These are phyloP conservation scores for Pelobates fuscus DNA, from an alignment of 2,113 vertebrate genomes.

Conservation along the genomic window DNA sequence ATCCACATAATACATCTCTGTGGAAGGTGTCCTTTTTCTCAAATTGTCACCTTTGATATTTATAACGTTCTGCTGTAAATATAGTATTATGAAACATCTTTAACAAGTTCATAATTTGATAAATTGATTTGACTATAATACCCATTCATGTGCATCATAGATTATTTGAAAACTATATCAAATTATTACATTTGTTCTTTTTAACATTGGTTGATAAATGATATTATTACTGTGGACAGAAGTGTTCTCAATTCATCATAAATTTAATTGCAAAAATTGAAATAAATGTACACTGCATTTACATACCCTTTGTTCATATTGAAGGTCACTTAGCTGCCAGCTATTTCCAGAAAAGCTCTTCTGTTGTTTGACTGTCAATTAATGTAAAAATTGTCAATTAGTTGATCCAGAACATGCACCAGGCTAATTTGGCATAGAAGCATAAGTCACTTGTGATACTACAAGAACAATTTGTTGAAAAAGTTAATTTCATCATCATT, in stretches of 20 bases:
- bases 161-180: slow-evolving; percentile 3
- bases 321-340: slow-evolving; percentile 38
- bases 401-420: slow-evolving; percentile 33
- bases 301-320: slow-evolving; percentile 20
- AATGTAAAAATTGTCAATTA: slow-evolving; percentile 39
- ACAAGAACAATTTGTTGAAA: slow-evolving; percentile 8
- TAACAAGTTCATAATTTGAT: neutral
- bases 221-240: slow-evolving; percentile 8
- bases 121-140: neutral
- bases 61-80: too few relatives aligned
- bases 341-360: slow-evolving; percentile 24
- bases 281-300: slow-evolving; percentile 39
- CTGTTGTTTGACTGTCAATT: slow-evolving; percentile 38
- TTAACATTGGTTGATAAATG: slow-evolving; percentile 14
- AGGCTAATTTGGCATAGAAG: slow-evolving; percentile 26
- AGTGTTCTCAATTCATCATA: slow-evolving; percentile 37
- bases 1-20: too few relatives aligned
- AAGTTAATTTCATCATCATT: neutral
- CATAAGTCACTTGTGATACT: slow-evolving; percentile 17
- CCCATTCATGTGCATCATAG: neutral
- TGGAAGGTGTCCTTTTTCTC: too few relatives aligned
- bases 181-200: slow-evolving; percentile 15
- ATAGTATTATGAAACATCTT: neutral
- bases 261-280: slow-evolving; percentile 37
- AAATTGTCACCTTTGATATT: too few relatives aligned